Base-by-base conservation (phyloP, 1,140 invertebrate species). In the Euglossa dilemma region DNA sequence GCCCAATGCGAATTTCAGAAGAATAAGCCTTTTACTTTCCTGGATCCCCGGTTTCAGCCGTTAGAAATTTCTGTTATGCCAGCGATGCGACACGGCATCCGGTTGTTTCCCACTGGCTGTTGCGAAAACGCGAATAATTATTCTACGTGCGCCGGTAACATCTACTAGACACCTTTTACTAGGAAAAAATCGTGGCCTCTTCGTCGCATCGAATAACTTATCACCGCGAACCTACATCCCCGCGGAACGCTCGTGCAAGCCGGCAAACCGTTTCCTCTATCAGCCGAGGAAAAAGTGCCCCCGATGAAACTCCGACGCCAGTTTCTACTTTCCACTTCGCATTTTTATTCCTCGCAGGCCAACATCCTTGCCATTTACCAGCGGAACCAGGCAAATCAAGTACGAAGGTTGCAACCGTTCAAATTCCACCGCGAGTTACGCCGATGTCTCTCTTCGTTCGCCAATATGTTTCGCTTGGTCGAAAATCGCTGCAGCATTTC, bases 31-130 rank as follows among this genome's bases (percentile, higher is more conserved):
- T 75, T 85, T 83, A 74, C 72, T 85, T 87, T 87, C 71, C 56
- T 69, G 77, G 47, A 80, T 75, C 50, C 85, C 16, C 56, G 59
- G 73, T 76, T 80, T 45, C 50, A 87, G 20, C 69, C 85, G 43
- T 78, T 85, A 79, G 69, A 81, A 85, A 88, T 88, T 82, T 64
- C 75, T 79, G 83, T 74, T 87, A 87, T 87, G 83, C 83, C 86
- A 78, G 50, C 86, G 85, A 89, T 85, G 85, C 87, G 77, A 73
- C 47, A 75, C 73, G 87, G 78, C 77, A 89, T 90, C 85, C 85
- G 85, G 83, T 86, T 77, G 80, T 90, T 84, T 89, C 83, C 70
- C 83, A 77, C 47, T 54, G 69, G 56, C 52, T 54, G 80, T 88
- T 89, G 78, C 87, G 80, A 89, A 86, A 85, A 59, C 81, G 64